A percentile compares a stretch with the other conserved stretches of the same genome.
Conservation (phyloP, 92 coral and sea anemone species). For the Diadumene lineata region DNA sequence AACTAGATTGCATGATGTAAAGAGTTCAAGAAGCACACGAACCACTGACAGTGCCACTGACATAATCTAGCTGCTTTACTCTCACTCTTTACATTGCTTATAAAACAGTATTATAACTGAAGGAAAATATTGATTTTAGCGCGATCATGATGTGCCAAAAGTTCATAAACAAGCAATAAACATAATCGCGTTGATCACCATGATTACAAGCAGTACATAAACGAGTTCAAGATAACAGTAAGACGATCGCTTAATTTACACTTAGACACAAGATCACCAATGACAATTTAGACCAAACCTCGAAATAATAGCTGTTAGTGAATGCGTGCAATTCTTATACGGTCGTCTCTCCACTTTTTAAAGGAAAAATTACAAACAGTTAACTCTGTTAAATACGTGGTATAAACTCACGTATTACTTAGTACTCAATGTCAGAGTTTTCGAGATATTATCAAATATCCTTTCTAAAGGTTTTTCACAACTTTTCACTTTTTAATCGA, state of each 20-base stretch:
- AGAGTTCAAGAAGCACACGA: conserved; percentile 19
- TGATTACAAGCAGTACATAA: conserved; percentile 80
- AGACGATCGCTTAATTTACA: conserved; percentile 85
- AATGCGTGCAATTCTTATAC: neutral
- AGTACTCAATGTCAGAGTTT: too few relatives aligned
- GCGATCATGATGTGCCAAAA: conserved; percentile 66
- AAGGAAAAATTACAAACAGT: too few relatives aligned
- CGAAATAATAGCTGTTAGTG: neutral
- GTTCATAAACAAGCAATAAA: conserved; percentile 92
- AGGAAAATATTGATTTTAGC: conserved; percentile 84
- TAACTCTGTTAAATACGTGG: too few relatives aligned
- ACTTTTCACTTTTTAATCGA: neutral
- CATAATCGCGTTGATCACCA: conserved; percentile 79
- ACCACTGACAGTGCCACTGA: neutral
- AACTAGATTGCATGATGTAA: conserved; percentile 73
- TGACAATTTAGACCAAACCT: conserved; percentile 32
- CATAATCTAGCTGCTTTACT: neutral
- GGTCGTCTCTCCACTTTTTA: too few relatives aligned
- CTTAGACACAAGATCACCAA: conserved; percentile 50
- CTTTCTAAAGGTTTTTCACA: neutral
- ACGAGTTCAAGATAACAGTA: conserved; percentile 70
- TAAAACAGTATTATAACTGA: conserved; percentile 33
- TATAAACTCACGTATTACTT: too few relatives aligned
- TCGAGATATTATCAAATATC: conserved; percentile 22
- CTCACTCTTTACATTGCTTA: neutral